These are phyloP conservation scores for Xylocopa sonorina DNA, from an alignment of 1,140 invertebrate species.

Conservation along the genomic window DNA sequence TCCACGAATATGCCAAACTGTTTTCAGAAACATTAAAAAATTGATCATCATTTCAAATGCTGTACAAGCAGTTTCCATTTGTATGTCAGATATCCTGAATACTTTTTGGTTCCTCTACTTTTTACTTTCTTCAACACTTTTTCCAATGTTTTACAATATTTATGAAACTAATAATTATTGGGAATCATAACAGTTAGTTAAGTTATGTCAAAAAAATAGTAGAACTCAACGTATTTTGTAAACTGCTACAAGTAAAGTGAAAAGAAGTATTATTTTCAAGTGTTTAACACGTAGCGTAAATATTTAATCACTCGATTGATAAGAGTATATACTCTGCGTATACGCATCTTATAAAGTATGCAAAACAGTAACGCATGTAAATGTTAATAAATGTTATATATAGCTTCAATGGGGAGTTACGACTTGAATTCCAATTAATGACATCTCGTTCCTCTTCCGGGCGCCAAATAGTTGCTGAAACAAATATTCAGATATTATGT, in stretches of 20 bases:
- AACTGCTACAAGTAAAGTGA: constrained; percentile 6
- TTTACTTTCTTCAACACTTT: not conserved
- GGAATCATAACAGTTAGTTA: constrained; percentile 20
- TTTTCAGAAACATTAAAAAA: no score
- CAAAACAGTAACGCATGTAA: constrained; percentile 21
- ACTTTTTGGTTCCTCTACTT: not conserved
- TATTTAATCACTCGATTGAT: constrained; percentile 4
- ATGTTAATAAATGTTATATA: constrained; percentile 46
- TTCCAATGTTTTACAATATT: not conserved
- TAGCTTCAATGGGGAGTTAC: not conserved
- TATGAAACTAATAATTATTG: not conserved
- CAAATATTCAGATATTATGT: not conserved
- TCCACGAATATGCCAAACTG: constrained; percentile 4
- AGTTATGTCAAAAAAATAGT: not conserved
- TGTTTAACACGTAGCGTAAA: not conserved
- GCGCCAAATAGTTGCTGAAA: no score
- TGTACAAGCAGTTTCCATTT: no score
- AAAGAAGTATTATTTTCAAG: constrained; percentile 28
- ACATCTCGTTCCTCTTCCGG: not conserved
- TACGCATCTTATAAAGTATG: not conserved
- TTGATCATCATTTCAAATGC: no score
- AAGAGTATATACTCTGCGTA: constrained; percentile 4
- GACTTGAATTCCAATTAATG: not conserved
- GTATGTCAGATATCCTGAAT: no score
- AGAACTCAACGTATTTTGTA: constrained; percentile 29